Evolutionary conservation across 2,888 invertebrate genomes (phyloP).

Genomic region (Microchrysa polita): DNA sequence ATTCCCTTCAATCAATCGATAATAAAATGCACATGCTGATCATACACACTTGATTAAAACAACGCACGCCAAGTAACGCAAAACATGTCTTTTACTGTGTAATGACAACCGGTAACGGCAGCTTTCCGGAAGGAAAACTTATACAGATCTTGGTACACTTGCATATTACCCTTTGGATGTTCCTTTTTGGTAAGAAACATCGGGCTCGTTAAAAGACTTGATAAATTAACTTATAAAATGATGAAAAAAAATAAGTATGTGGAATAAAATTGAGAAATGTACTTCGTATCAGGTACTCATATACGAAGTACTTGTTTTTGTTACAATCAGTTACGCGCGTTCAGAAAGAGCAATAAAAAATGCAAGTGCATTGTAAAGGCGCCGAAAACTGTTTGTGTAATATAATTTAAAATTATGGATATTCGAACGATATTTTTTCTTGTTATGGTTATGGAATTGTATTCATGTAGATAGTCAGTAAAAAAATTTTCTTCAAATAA

Average conservation of each 20-base stretch:
- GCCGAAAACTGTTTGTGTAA: too few species aligned
- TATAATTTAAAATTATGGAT: too few species aligned
- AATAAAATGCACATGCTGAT: constrained; percentile 22
- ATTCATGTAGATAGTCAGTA: too few species aligned
- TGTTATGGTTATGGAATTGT: too few species aligned
- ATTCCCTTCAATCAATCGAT: too few species aligned
- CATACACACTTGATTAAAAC: constrained; percentile 22
- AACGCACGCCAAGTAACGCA: not conserved
- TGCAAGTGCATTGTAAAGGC: too few species aligned
- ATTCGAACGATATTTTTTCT: too few species aligned
- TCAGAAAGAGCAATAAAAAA: too few species aligned
- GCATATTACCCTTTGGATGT: too few species aligned
- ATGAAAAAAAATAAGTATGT: not conserved
- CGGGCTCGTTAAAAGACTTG: not conserved
- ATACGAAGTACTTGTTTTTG: constrained; percentile 17
- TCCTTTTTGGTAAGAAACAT: not conserved
- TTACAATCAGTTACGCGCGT: constrained; percentile 11
- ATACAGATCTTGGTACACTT: not conserved
- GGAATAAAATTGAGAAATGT: not conserved
- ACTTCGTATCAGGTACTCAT: constrained; percentile 7
- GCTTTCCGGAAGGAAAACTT: constrained; percentile 14
- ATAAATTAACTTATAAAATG: not conserved
- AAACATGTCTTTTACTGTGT: constrained; percentile 8
- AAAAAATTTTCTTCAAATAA: too few species aligned
- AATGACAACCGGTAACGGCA: constrained; percentile 13